Percentiles rank a stretch among this genome's conserved stretches.
Evolutionary conservation across 2,888 invertebrate genomes (phyloP).

Genomic region (Spodoptera littoralis): DNA sequence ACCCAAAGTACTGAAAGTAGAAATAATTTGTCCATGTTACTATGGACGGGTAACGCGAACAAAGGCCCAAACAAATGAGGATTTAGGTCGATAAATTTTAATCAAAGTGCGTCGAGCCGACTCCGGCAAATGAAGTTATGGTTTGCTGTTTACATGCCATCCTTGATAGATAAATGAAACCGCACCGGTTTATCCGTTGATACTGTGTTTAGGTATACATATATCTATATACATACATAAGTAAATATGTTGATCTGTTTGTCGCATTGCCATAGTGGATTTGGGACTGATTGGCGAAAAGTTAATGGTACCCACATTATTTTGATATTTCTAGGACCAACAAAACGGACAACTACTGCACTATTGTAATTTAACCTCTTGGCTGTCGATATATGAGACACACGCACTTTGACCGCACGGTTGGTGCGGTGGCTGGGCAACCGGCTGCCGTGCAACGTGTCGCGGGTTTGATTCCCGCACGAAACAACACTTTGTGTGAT

Average conservation of each 20-base stretch:
- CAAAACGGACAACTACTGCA: too few relatives aligned
- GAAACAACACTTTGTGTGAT: too few relatives aligned
- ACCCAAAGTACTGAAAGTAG: conserved; percentile 39
- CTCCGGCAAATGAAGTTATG: conserved; percentile 70
- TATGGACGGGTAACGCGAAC: conserved; percentile 49
- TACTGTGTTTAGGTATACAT: not conserved
- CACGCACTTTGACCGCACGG: too few relatives aligned
- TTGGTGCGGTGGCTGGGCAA: too few relatives aligned
- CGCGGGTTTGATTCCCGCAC: too few relatives aligned
- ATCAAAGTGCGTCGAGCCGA: conserved; percentile 66
- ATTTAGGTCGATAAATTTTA: conserved; percentile 76
- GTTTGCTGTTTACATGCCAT: conserved; percentile 61
- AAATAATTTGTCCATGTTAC: conserved; percentile 55
- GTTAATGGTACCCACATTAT: too few relatives aligned
- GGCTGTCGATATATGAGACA: too few relatives aligned
- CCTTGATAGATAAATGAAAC: conserved; percentile 57
- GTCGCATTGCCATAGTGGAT: not conserved
- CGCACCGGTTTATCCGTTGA: conserved; percentile 17
- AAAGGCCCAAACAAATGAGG: conserved; percentile 65
- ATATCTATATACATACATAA: not conserved
- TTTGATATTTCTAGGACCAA: too few relatives aligned
- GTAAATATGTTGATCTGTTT: conserved; percentile 5
- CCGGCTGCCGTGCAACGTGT: too few relatives aligned
- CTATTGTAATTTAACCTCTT: too few relatives aligned
- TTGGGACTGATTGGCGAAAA: too few relatives aligned